These are phyloP conservation scores for Lithobates sylvaticus DNA, from an alignment of 2,797 vertebrate species.

Conservation along the genomic window DNA sequence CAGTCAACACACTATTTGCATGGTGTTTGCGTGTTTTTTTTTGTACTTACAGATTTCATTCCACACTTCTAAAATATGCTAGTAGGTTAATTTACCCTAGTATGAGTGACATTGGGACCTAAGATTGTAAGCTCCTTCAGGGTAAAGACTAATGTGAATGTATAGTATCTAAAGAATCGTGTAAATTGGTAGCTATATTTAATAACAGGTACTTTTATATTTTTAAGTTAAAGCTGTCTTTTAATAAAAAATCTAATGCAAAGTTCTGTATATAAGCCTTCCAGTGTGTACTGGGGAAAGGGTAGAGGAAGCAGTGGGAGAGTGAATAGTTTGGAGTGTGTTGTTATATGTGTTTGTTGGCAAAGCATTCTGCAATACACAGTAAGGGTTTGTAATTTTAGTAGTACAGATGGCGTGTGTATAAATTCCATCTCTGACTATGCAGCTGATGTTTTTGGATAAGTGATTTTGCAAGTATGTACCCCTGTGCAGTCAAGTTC, in stretches of 20 bases:
- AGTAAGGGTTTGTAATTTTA: neutral
- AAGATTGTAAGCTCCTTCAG: too few relatives aligned
- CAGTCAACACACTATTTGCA: too few relatives aligned
- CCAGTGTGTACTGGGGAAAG: neutral
- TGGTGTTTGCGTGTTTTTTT: too few relatives aligned
- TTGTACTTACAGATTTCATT: too few relatives aligned
- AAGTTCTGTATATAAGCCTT: neutral
- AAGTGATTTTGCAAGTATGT: neutral
- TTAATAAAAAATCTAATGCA: neutral
- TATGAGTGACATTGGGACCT: too few relatives aligned
- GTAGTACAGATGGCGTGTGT: neutral
- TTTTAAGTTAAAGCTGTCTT: neutral
- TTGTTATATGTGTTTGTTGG: neutral
- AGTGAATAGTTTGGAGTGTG: neutral
- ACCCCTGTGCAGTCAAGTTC: neutral
- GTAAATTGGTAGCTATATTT: too few relatives aligned
- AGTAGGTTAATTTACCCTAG: too few relatives aligned
- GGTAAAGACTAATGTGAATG: too few relatives aligned
- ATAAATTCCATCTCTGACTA: neutral
- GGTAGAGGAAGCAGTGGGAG: too few relatives aligned
- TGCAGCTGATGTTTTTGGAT: neutral
- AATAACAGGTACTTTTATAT: too few relatives aligned
- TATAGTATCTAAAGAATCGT: too few relatives aligned
- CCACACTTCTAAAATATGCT: too few relatives aligned
- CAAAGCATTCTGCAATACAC: neutral